A percentile compares a stretch with the other conserved stretches of the same genome.
Conservation (phyloP, 2,888 invertebrate genomes). For the Agonopterix subpropinquella region DNA sequence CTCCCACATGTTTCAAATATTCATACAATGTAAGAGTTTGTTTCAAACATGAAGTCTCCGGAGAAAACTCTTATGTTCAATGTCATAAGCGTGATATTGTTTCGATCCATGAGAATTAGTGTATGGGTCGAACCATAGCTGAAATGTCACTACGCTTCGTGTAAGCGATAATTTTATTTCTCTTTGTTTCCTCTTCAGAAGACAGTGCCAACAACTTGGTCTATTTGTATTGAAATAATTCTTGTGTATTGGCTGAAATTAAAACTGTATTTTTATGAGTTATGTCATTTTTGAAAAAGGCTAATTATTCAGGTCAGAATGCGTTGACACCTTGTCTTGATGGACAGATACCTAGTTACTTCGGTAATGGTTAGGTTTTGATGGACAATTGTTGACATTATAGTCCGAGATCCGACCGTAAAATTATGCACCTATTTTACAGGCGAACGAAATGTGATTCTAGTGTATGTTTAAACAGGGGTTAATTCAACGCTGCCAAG, state of each 20-base stretch:
- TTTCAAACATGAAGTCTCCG: too few relatives aligned
- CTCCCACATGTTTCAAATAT: constrained; percentile 34
- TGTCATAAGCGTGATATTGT: too few relatives aligned
- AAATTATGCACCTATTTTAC: too few relatives aligned
- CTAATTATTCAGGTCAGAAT: constrained; percentile 11
- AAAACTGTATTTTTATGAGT: constrained; percentile 29
- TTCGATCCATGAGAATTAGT: too few relatives aligned
- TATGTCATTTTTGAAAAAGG: constrained; percentile 16
- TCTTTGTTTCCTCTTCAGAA: constrained; percentile 43
- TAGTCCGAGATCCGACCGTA: too few relatives aligned
- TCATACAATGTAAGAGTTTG: constrained; percentile 30
- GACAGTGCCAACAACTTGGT: constrained; percentile 42
- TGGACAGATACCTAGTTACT: neutral
- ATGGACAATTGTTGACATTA: neutral
- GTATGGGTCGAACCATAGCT: constrained; percentile 1
- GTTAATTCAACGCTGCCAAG: too few relatives aligned
- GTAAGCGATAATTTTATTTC: constrained; percentile 42
- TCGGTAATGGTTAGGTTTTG: neutral
- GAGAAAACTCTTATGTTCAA: too few relatives aligned
- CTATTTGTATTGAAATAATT: constrained; percentile 43
- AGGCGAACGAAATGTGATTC: too few relatives aligned
- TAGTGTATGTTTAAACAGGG: too few relatives aligned
- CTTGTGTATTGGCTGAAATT: constrained; percentile 31
- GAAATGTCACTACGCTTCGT: constrained; percentile 30
- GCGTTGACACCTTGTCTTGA: constrained; percentile 1